phyloP scores from a whole-genome alignment of 2,797 vertebrate genomes.

The Syngnathus rostellatus region DNA sequence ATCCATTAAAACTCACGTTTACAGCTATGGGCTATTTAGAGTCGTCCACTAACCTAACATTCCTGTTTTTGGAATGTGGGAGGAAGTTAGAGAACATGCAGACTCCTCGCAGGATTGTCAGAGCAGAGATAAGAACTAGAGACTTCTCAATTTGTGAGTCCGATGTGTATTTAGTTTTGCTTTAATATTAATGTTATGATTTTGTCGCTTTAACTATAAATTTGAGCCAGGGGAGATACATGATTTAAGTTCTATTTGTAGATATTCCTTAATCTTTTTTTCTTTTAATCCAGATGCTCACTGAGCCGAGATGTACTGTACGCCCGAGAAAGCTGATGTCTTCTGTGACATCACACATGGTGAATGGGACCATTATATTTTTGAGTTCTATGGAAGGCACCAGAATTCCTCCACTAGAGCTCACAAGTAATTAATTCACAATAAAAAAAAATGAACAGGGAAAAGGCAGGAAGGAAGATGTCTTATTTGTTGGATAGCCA shows the following conservation, averaged over 20 bases:
- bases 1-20: background rate
- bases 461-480: slow-evolving; percentile 23
- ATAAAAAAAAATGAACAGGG: background rate
- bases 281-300: background rate
- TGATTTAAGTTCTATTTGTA: background rate
- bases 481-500: slow-evolving; percentile 12
- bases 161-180: background rate
- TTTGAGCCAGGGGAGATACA: background rate
- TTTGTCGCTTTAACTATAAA: background rate
- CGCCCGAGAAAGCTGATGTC: background rate
- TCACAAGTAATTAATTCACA: background rate
- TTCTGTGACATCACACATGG: background rate
- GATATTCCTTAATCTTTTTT: background rate
- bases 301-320: background rate
- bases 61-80: background rate
- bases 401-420: background rate
- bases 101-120: background rate
- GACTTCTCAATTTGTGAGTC: no score
- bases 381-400: background rate
- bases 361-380: background rate
- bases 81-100: background rate
- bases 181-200: background rate
- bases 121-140: no score
- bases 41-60: background rate
- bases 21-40: background rate